phyloP scores from a whole-genome alignment of 2,113 vertebrate species.

The Leucopsar rothschildi region DNA sequence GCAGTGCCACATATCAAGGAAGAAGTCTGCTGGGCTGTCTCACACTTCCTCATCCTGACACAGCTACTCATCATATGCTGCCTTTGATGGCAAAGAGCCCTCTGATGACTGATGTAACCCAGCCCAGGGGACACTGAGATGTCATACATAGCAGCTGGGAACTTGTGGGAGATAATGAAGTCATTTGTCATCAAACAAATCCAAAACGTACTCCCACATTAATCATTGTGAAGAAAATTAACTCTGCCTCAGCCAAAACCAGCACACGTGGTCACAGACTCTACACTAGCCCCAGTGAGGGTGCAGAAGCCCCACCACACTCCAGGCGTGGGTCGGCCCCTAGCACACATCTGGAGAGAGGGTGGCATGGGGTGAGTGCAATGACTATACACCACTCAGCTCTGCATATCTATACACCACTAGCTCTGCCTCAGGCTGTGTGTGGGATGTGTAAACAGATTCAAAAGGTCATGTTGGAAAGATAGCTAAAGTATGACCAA shows the following conservation, averaged over 20 bases:
- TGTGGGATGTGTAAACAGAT: not conserved
- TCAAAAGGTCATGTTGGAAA: slow-evolving; percentile 7
- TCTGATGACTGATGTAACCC: not conserved
- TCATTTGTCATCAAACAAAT: not conserved
- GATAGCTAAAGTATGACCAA: not conserved
- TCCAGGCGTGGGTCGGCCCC: fast-evolving
- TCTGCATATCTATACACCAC: not conserved
- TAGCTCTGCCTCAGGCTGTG: not conserved
- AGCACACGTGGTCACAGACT: not conserved
- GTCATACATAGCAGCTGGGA: not conserved
- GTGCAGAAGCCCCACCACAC: not conserved
- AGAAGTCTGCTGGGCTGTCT: not conserved
- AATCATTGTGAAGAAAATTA: not conserved
- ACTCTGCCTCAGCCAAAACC: not conserved
- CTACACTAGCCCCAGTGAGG: fast-evolving
- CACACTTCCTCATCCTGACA: not conserved
- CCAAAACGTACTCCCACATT: not conserved
- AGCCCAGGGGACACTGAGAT: not conserved
- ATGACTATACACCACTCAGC: fast-evolving
- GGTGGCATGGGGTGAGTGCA: fast-evolving
- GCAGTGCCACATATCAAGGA: not conserved
- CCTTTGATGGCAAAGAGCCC: not conserved
- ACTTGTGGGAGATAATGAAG: not conserved
- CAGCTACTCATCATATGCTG: not conserved
- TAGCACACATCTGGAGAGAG: not conserved